These are phyloP conservation scores for Rhagonycha fulva DNA, from an alignment of 2,888 invertebrate species.

Conservation along the genomic window DNA sequence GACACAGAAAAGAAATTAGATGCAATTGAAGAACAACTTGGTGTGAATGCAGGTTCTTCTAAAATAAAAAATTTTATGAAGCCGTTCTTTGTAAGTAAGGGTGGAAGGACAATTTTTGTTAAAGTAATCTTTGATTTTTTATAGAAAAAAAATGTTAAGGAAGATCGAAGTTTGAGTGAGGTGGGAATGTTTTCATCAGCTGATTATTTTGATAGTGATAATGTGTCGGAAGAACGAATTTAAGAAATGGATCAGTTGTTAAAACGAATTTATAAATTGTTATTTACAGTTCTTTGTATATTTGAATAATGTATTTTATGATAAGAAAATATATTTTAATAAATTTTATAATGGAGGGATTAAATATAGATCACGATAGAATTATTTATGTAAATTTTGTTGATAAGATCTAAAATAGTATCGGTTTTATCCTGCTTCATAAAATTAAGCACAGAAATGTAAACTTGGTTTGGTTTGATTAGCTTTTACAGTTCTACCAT, in stretches of 20 bases:
- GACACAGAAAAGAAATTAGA: constrained; percentile 62
- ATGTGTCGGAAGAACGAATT: background rate
- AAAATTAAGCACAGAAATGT: no score
- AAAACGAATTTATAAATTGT: background rate
- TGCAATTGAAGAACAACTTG: constrained; percentile 64
- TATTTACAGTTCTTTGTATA: background rate
- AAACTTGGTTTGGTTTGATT: no score
- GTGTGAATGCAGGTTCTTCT: constrained; percentile 60
- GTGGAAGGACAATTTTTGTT: background rate
- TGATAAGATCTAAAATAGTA: no score
- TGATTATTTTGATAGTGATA: background rate
- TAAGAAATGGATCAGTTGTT: background rate
- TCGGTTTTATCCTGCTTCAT: no score
- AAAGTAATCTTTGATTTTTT: background rate
- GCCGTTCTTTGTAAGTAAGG: constrained; percentile 57
- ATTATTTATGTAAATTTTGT: no score
- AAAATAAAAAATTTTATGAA: constrained; percentile 61
- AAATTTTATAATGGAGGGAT: background rate
- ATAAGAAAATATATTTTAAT: background rate
- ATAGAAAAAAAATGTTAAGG: background rate
- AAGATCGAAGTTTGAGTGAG: background rate
- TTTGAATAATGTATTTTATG: background rate
- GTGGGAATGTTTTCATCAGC: background rate
- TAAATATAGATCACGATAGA: no score
- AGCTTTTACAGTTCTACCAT: no score